Evolutionary conservation across 2,113 vertebrate species (phyloP), one percentile per base, ranked within the genome.

Genomic region (Anthoscopus minutus): DNA sequence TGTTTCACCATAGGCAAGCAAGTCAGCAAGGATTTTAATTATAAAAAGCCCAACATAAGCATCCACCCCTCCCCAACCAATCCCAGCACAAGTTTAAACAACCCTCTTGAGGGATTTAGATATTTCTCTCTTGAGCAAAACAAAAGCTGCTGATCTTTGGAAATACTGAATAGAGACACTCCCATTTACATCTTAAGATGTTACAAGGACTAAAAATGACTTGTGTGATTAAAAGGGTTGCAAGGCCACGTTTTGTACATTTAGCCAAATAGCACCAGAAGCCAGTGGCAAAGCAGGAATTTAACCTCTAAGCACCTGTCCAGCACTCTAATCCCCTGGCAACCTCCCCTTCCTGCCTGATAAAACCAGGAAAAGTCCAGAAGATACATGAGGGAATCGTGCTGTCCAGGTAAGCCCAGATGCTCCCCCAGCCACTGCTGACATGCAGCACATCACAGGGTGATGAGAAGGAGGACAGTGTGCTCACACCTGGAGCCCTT

Each of bases 371-470:
- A 25, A 21, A 92, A 84, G 60, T 33, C 61, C 37, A 86, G 77
- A 47, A 81, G 40, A 67, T 9, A 24, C 4, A 7, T 1, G 11
- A 91, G 13, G 19, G 44, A 48, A 56, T 40, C 0, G 0, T 31
- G 56, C 4, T 4, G 1, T 16, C 57, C 8, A 27, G 42, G 19
- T 64, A 19, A 64, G 65, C 54, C 10, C 51, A 83, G 58, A 21
- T 0, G 1, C 0, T 0, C 51, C 78, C 65, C 2, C 11, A 80
- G 81, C 20, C 54, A 24, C 79, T 21, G 51, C 47, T 83, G 76
- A 58, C 42, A 21, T 0, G 0, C 1, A 5, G 47, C 15, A 35
- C 6, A 0, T 5, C 15, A 35, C 6, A 0, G 4, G 15, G 35
- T 1, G 15, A 71, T 15, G 40, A n/a, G 58, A 58, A 65, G 50